These are phyloP conservation scores for Folsomia manolachei DNA, from an alignment of 2,888 invertebrate genomes.

Conservation along the genomic window DNA sequence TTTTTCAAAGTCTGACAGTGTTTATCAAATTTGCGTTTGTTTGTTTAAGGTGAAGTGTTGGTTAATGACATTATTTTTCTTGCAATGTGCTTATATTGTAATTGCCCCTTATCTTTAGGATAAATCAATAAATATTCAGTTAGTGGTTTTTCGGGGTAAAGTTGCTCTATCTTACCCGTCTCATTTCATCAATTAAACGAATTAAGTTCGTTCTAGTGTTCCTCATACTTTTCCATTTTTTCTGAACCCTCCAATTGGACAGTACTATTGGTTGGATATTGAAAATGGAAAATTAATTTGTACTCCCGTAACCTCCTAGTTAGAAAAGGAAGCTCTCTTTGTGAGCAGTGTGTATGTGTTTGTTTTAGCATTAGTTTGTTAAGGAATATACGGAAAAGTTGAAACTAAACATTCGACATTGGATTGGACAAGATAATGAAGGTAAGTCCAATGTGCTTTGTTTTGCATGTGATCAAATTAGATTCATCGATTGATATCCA, in stretches of 20 bases:
- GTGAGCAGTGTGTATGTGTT: background rate
- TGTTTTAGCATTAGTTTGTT: background rate
- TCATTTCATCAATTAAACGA: background rate
- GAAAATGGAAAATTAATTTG: too few species aligned
- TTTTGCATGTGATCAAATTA: background rate
- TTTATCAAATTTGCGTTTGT: background rate
- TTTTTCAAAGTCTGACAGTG: background rate
- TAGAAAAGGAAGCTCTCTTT: too few species aligned
- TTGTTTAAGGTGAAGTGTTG: background rate
- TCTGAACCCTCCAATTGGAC: too few species aligned
- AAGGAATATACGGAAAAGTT: background rate
- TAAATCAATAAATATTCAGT: background rate
- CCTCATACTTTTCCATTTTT: too few species aligned
- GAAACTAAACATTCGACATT: background rate
- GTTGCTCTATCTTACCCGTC: background rate
- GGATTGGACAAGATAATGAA: slow-evolving; percentile 34
- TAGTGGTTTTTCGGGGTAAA: too few species aligned
- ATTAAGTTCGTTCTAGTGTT: background rate
- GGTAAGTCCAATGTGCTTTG: slow-evolving; percentile 26
- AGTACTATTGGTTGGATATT: too few species aligned
- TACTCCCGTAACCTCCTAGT: too few species aligned
- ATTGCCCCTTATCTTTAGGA: background rate
- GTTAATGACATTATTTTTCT: background rate
- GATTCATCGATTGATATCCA: background rate
- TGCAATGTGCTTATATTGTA: background rate